A percentile compares a stretch with the other conserved stretches of the same genome.
Evolutionary conservation across 2,888 invertebrate species (phyloP).

Genomic region (Tipula lateralis): DNA sequence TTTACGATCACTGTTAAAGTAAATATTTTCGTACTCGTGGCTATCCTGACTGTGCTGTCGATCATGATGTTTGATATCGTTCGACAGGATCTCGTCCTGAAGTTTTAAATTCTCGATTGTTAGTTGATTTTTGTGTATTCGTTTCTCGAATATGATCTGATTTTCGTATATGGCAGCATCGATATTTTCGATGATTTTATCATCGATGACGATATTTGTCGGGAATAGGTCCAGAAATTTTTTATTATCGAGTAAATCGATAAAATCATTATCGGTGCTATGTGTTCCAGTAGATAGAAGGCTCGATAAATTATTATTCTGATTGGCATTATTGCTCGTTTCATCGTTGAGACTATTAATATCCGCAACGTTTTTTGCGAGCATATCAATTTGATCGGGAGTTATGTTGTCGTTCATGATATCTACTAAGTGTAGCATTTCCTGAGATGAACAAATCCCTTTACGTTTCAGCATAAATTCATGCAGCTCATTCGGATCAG

Average conservation of each 20-base stretch:
- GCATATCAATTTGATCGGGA: constrained; percentile 36
- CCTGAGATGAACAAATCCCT: constrained; percentile 37
- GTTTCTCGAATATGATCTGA: constrained; percentile 37
- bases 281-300: constrained; percentile 32
- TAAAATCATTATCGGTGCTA: constrained; percentile 12
- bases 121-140: constrained; percentile 37
- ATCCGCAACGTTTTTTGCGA: constrained; percentile 36
- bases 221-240: constrained; percentile 36
- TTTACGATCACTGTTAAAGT: constrained; percentile 35
- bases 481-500: constrained; percentile 28
- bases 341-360: constrained; percentile 34
- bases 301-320: constrained; percentile 5
- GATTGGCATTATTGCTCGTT: background rate
- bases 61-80: constrained; percentile 33
- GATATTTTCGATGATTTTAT: constrained; percentile 36
- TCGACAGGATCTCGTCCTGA: constrained; percentile 37
- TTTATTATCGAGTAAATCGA: constrained; percentile 33
- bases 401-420: constrained; percentile 36
- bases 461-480: constrained; percentile 35
- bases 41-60: constrained; percentile 35
- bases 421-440: constrained; percentile 37
- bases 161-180: constrained; percentile 37
- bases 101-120: constrained; percentile 37
- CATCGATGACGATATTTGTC: constrained; percentile 34
- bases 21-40: constrained; percentile 37